phyloP scores from a whole-genome alignment of 2,797 vertebrate species.

The Squalus acanthias region DNA sequence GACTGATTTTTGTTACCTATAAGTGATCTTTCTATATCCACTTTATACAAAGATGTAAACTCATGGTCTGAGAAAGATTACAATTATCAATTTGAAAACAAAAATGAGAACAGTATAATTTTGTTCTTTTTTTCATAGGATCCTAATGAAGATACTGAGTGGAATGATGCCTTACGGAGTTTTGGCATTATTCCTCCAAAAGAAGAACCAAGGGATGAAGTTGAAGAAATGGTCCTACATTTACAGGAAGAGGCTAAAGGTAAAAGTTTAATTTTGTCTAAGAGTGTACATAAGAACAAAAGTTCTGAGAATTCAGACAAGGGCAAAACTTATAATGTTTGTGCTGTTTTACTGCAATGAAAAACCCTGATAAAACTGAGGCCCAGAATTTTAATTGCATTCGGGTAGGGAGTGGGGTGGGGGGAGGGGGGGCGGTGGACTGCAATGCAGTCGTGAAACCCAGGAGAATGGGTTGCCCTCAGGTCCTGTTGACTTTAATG shows the following conservation, averaged over 20 bases:
- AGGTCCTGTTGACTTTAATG: too few species aligned
- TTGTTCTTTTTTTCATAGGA: constrained; percentile 46
- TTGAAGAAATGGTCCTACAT: constrained; percentile 54
- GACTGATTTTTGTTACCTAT: not conserved
- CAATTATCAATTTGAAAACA: not conserved
- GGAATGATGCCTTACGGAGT: constrained; percentile 56
- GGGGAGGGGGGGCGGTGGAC: too few species aligned
- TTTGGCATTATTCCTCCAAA: constrained; percentile 60
- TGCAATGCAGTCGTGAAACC: too few species aligned
- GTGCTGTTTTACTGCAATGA: not conserved
- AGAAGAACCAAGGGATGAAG: constrained; percentile 54
- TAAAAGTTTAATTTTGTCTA: constrained; percentile 41
- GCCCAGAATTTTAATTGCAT: too few species aligned
- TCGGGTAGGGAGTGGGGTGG: too few species aligned
- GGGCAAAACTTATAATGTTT: not conserved
- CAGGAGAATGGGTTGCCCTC: too few species aligned
- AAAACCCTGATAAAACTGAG: not conserved
- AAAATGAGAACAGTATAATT: not conserved
- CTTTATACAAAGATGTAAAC: not conserved
- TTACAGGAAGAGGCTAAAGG: constrained; percentile 56
- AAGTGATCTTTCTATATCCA: not conserved
- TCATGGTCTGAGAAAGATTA: too few species aligned
- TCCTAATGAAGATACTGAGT: constrained; percentile 60
- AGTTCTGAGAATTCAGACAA: not conserved
- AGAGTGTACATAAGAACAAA: not conserved